Evolutionary conservation across 2,797 vertebrate species (phyloP).

Genomic region (Margarornis squamiger): DNA sequence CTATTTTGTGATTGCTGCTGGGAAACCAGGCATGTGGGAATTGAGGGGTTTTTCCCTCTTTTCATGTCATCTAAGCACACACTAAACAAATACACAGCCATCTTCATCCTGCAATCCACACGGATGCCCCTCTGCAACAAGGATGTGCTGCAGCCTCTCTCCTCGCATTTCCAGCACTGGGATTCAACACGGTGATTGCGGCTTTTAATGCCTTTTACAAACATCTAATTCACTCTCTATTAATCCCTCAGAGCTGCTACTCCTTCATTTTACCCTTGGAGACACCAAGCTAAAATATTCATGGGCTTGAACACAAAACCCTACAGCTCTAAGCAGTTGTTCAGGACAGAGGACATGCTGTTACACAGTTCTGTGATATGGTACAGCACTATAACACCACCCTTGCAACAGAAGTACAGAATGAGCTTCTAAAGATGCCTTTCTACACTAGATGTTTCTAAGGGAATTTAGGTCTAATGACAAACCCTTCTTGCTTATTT

Average conservation of each 20-base stretch:
- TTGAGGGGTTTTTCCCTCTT: fast-evolving
- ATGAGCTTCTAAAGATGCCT: not conserved
- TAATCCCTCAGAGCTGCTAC: not conserved
- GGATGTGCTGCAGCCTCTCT: not conserved
- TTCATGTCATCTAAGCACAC: not conserved
- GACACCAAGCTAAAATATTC: not conserved
- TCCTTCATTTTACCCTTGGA: not conserved
- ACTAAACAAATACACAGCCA: not conserved
- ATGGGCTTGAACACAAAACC: not conserved
- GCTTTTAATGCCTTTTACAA: conserved; percentile 6
- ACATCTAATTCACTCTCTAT: not conserved
- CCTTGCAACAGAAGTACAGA: not conserved
- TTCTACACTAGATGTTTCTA: not conserved
- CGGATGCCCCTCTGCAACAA: not conserved
- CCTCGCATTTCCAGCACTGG: fast-evolving
- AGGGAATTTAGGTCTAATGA: not conserved
- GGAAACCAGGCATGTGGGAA: not conserved
- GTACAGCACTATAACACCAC: not conserved
- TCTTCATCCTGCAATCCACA: not conserved
- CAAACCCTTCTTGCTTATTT: not conserved
- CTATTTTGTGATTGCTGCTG: not conserved
- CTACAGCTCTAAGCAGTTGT: not conserved
- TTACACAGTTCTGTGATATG: not conserved
- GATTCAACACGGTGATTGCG: not conserved
- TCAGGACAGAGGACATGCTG: not conserved